Evolutionary conservation across 23 tunicate genomes (phyloP).

Genomic region (Oikopleura dioica): DNA sequence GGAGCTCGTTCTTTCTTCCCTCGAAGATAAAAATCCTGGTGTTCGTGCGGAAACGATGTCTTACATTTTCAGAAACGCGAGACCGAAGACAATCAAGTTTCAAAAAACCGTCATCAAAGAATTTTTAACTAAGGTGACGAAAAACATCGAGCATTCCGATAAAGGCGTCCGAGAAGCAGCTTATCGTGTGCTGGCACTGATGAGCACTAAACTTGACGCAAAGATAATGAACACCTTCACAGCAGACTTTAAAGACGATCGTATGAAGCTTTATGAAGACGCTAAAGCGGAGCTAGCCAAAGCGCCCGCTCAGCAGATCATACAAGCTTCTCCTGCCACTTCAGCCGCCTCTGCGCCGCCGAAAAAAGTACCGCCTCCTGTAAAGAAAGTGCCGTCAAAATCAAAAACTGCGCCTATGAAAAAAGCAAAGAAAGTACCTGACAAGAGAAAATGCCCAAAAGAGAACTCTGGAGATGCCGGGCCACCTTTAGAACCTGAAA

Average conservation of each 20-base stretch:
- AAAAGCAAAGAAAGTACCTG: conserved; percentile 19
- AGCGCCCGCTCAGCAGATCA: conserved; percentile 19
- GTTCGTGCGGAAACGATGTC: conserved; percentile 47
- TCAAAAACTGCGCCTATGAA: neutral
- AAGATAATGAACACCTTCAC: conserved; percentile 31
- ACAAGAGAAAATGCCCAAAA: too few species aligned
- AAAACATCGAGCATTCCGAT: conserved; percentile 69
- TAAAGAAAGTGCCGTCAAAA: neutral
- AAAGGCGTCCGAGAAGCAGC: conserved; percentile 66
- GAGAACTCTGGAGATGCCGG: neutral
- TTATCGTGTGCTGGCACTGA: conserved; percentile 35
- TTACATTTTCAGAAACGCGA: conserved; percentile 14
- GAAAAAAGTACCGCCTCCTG: neutral
- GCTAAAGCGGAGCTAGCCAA: conserved; percentile 9
- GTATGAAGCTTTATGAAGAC: neutral
- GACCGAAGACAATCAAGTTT: neutral
- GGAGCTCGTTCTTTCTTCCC: conserved; percentile 31
- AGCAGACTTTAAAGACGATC: conserved; percentile 26
- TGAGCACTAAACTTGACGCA: conserved; percentile 31
- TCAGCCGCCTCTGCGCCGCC: too few species aligned
- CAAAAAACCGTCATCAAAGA: conserved; percentile 35
- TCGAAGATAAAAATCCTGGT: conserved; percentile 62
- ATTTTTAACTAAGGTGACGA: conserved; percentile 10
- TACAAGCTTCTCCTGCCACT: neutral
- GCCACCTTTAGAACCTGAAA: conserved; percentile 25